Percentiles rank a stretch among this genome's conserved stretches.
Evolutionary conservation across 2,113 vertebrate species (phyloP).

Genomic region (Dissostichus mawsoni): DNA sequence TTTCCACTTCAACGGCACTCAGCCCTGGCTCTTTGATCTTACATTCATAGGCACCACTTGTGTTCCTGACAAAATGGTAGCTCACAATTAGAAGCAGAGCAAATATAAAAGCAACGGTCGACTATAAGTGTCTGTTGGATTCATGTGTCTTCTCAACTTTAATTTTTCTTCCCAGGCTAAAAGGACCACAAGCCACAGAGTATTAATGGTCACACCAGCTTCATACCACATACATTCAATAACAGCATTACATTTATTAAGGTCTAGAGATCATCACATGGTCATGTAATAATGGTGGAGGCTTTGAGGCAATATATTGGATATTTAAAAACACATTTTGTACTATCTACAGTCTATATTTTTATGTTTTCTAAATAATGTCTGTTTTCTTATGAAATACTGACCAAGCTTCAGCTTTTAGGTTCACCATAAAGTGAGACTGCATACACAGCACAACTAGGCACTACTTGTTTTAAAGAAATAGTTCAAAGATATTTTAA

Average conservation of each 20-base stretch:
- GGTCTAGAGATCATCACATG: slow-evolving; percentile 7
- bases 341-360: not conserved
- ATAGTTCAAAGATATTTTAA: not conserved
- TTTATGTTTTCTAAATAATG: not conserved
- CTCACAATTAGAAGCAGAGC: slow-evolving; percentile 39
- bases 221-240: slow-evolving; percentile 38
- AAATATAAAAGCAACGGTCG: slow-evolving; percentile 32
- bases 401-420: not conserved
- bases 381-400: slow-evolving; percentile 14
- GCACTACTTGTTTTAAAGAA: not conserved
- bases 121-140: slow-evolving; percentile 33
- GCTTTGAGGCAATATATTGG: slow-evolving; percentile 10
- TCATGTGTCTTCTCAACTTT: slow-evolving; percentile 14
- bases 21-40: slow-evolving; percentile 39
- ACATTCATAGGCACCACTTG: slow-evolving; percentile 37
- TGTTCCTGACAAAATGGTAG: slow-evolving; percentile 42
- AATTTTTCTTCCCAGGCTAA: slow-evolving; percentile 50
- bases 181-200: slow-evolving; percentile 64
- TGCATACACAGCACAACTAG: no score
- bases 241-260: slow-evolving; percentile 38
- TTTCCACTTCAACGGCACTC: slow-evolving; percentile 40
- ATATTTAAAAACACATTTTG: slow-evolving; percentile 1
- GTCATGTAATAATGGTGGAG: slow-evolving; percentile 1
- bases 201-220: slow-evolving; percentile 53
- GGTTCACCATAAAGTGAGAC: no score